Percentiles rank a stretch among this genome's conserved stretches.
Conservation (phyloP, 2,113 vertebrate genomes). For the Saiga tatarica region DNA sequence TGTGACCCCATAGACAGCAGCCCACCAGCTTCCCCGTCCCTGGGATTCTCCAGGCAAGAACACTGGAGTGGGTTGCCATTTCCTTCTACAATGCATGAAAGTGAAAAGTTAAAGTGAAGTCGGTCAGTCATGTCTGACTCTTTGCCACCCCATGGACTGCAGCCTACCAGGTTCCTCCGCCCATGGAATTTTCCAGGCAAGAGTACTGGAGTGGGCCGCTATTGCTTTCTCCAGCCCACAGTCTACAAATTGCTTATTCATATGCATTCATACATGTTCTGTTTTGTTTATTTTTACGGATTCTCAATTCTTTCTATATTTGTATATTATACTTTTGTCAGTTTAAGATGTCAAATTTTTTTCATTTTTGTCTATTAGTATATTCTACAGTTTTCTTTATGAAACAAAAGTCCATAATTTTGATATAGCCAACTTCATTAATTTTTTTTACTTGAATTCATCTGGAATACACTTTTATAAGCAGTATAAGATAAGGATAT, state of each 20-base stretch:
- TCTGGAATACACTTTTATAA: background rate
- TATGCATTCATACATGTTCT: background rate
- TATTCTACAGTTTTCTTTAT: background rate
- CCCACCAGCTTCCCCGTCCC: fast-evolving
- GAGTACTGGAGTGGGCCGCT: too few relatives aligned
- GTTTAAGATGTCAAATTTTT: background rate
- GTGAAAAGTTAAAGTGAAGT: too few relatives aligned
- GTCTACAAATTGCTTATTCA: background rate
- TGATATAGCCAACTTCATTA: background rate
- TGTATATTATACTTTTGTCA: background rate
- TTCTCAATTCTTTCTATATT: background rate
- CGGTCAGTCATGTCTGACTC: fast-evolving
- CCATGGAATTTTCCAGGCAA: background rate
- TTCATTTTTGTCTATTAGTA: background rate
- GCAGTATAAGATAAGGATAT: background rate
- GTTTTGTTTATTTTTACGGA: background rate
- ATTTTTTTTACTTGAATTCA: background rate
- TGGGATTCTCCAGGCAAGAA: too few relatives aligned
- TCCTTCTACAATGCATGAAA: too few relatives aligned
- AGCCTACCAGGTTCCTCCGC: fast-evolving
- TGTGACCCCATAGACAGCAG: too few relatives aligned
- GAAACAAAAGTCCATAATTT: background rate
- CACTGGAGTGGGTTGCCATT: too few relatives aligned
- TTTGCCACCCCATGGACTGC: too few relatives aligned
- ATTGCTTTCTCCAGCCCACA: background rate